Conservation (phyloP, 2,888 invertebrate genomes). For the Trachelus tabidus region DNA sequence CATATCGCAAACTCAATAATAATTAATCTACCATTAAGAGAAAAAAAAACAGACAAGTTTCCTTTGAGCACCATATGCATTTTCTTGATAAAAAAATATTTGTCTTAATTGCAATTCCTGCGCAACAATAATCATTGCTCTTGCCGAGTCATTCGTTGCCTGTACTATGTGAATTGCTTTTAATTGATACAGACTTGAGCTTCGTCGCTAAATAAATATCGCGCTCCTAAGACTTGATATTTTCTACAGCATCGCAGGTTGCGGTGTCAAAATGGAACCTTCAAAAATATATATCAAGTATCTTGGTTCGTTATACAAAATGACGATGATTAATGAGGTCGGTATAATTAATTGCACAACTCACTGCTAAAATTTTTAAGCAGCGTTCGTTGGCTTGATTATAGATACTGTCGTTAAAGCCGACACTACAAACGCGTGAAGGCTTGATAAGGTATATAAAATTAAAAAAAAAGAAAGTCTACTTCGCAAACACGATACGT, state of each 20-base stretch:
- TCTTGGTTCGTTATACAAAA: background rate
- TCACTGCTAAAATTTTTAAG: background rate
- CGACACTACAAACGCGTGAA: background rate
- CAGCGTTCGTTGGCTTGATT: background rate
- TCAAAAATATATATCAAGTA: background rate
- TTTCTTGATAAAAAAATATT: background rate
- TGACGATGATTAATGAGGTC: background rate
- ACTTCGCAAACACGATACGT: background rate
- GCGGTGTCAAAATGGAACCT: background rate
- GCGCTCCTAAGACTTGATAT: background rate
- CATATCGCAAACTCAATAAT: slow-evolving; percentile 21
- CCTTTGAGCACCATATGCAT: background rate
- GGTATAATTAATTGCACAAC: background rate
- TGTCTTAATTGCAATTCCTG: background rate
- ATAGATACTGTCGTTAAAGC: background rate
- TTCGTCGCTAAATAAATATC: background rate
- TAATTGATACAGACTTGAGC: background rate
- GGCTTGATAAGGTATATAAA: background rate
- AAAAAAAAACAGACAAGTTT: background rate
- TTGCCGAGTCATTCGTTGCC: too few relatives aligned
- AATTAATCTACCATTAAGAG: background rate
- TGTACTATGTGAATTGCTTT: background rate
- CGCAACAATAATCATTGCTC: too few relatives aligned
- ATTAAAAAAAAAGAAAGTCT: background rate
- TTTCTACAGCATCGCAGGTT: background rate